Base-by-base conservation (phyloP, 2,797 vertebrate species). In the Parauchenoglanis ngamensis region DNA sequence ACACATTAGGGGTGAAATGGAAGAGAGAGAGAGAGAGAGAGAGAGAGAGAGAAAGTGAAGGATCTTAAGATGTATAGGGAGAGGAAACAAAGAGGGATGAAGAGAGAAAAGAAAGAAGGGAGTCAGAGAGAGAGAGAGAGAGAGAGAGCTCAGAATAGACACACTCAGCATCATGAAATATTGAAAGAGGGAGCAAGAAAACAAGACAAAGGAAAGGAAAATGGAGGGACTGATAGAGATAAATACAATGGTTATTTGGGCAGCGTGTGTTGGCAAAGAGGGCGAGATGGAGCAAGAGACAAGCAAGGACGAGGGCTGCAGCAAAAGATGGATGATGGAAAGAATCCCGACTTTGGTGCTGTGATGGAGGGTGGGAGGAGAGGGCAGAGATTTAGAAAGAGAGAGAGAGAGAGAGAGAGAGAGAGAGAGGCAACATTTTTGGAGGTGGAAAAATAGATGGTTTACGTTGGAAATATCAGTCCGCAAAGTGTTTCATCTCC, bases 141-240 rank as follows among this genome's bases (percentile, higher is more conserved):
- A 92, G 92, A 92, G 91, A 88, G 92, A 92, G 94, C 95, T 95
- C 93, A 96, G 95, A 96, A 96, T 96, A 96, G 95, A 95, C 93
- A 89, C 90, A 92, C 95, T 96, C 94, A 95, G 91, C 92, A 83
- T 91, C 94, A 96, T 96, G 94, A 96, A 96, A 96, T 96, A 96
- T 96, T 96, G 95, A 96, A 95, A 90, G 91, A 92, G 92, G 91
- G 92, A 92, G 94, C 92, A 86, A 86, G 93, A 95, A 95, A 94
- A 94, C 92, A 94, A 94, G 93, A 90, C 91, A 94, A 91, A 92
- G 92, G 92, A 70, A 87, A 92, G 89, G 94, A 94, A 95, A 95
- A 95, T 95, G 94, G 95, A 94, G 91, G 91, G 92, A 92, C 93
- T 95, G 95, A 96, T 96, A 94, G 94, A 95, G 95, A 96, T 94